Conservation (phyloP, 2,888 invertebrate genomes). For the Sepiola atlantica region DNA sequence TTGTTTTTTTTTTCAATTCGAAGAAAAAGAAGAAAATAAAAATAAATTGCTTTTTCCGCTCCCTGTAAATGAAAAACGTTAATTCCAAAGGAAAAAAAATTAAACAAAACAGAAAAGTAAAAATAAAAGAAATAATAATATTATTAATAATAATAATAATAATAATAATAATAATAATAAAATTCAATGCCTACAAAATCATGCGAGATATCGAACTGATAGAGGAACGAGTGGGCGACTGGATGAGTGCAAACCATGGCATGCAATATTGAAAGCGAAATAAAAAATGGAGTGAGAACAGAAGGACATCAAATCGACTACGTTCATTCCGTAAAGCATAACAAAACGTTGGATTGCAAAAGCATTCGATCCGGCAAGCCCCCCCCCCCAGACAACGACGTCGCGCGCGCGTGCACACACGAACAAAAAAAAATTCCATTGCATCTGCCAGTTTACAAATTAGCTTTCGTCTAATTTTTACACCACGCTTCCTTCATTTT, state of each 20-base stretch:
- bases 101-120: too few relatives aligned
- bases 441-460: conserved; percentile 4
- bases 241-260: background rate
- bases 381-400: background rate
- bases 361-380: background rate
- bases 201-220: background rate
- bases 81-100: background rate
- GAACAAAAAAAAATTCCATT: background rate
- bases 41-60: background rate
- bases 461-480: background rate
- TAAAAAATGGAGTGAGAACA: background rate
- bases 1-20: too few relatives aligned
- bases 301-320: background rate
- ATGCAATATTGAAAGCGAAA: background rate
- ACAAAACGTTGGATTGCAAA: background rate
- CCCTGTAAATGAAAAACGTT: background rate
- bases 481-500: background rate
- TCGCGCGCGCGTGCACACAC: background rate
- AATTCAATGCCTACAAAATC: background rate
- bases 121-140: too few relatives aligned
- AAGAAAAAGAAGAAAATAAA: background rate
- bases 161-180: too few relatives aligned
- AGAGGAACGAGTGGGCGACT: background rate
- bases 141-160: too few relatives aligned
- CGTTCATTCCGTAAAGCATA: background rate